Evolutionary conservation across 1,140 invertebrate genomes (phyloP).

Genomic region (Micrasema minimum): DNA sequence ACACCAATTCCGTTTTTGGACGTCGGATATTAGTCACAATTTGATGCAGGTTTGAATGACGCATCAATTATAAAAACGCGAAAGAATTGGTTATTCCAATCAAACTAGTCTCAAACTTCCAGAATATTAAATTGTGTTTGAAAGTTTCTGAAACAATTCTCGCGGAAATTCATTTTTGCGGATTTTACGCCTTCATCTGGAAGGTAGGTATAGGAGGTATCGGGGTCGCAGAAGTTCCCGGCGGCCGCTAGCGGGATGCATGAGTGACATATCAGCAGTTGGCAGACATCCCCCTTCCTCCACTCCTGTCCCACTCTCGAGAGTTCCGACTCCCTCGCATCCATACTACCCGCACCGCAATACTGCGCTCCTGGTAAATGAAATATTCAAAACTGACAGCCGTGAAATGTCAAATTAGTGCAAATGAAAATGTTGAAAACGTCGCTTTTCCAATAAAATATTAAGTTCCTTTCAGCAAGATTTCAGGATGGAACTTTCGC

Average conservation of each 20-base stretch:
- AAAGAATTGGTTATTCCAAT: not conserved
- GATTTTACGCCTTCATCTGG: not conserved
- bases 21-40: not conserved
- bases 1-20: too few relatives aligned
- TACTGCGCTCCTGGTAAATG: constrained; percentile 10
- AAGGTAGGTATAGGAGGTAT: constrained; percentile 21
- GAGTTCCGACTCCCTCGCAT: constrained; percentile 16
- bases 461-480: too few relatives aligned
- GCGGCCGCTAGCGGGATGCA: constrained; percentile 49
- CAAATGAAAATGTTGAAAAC: too few relatives aligned
- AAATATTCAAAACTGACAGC: constrained; percentile 19
- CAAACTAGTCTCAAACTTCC: not conserved
- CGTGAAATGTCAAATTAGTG: not conserved
- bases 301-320: constrained; percentile 18
- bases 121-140: too few relatives aligned
- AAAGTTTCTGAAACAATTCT: too few relatives aligned
- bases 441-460: too few relatives aligned
- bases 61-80: not conserved
- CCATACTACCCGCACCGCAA: constrained; percentile 17
- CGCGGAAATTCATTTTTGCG: too few relatives aligned
- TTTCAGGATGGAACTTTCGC: too few relatives aligned
- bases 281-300: constrained; percentile 41
- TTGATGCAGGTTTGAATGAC: not conserved
- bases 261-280: constrained; percentile 53
- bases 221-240: constrained; percentile 48